A percentile compares a stretch with the other conserved stretches of the same genome.
Evolutionary conservation across 2,888 invertebrate genomes (phyloP).

Genomic region (Chymomyza caudatula): DNA sequence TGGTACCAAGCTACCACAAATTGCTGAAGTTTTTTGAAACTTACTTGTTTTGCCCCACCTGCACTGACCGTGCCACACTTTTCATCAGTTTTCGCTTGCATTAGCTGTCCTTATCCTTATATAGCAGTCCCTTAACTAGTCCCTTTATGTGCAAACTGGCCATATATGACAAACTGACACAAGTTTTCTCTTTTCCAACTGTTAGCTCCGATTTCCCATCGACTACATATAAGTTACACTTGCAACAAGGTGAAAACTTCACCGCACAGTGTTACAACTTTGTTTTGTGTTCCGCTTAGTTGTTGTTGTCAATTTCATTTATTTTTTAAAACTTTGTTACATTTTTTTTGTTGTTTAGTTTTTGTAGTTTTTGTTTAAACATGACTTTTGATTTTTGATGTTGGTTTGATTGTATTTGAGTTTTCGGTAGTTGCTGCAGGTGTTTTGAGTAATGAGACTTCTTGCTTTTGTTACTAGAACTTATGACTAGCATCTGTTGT

Average conservation of each 20-base stretch:
- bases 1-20: background rate
- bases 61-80: too few relatives aligned
- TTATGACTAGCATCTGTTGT: background rate
- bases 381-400: conserved; percentile 59
- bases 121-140: too few relatives aligned
- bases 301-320: conserved; percentile 30
- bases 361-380: conserved; percentile 37
- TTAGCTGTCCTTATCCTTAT: too few relatives aligned
- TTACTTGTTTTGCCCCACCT: too few relatives aligned
- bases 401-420: conserved; percentile 62
- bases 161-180: background rate
- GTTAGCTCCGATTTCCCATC: background rate
- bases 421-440: conserved; percentile 27
- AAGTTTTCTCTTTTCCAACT: background rate
- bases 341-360: conserved; percentile 25
- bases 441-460: conserved; percentile 36
- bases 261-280: conserved; percentile 32
- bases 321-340: background rate
- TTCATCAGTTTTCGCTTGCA: too few relatives aligned
- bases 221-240: background rate
- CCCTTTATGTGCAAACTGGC: background rate
- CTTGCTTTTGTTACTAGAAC: conserved; percentile 13
- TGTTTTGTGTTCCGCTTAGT: conserved; percentile 38
- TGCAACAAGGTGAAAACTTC: conserved; percentile 8
- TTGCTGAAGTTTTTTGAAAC: background rate